Percentiles rank a stretch among this genome's conserved stretches.
Evolutionary conservation across 2,797 vertebrate genomes (phyloP).

Genomic region (Euphonia xanthogaster): DNA sequence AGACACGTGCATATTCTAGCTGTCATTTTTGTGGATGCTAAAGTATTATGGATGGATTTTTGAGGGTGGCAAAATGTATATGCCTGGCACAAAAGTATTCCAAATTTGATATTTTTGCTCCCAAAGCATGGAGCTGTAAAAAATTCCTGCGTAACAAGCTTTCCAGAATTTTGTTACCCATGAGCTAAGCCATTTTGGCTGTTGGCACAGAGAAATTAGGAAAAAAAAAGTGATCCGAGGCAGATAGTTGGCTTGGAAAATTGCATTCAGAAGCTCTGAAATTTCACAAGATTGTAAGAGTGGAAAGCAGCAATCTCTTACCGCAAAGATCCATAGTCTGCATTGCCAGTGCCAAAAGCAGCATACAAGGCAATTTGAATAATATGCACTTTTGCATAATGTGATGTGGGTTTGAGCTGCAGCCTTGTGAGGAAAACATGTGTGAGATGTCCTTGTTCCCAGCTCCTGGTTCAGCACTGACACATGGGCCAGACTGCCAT

Average conservation of each 20-base stretch:
- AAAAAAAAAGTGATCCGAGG: not conserved
- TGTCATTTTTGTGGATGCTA: not conserved
- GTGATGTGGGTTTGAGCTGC: not conserved
- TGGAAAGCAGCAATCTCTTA: not conserved
- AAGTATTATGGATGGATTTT: not conserved
- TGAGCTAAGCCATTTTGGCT: not conserved
- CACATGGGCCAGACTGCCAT: rapidly evolving
- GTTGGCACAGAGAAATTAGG: not conserved
- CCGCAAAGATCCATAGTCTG: not conserved
- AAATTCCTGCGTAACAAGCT: not conserved
- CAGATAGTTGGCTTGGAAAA: slow-evolving; percentile 25
- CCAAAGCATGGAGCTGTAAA: not conserved
- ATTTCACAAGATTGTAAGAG: not conserved
- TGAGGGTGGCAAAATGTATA: not conserved
- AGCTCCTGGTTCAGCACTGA: not conserved
- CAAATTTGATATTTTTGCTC: not conserved
- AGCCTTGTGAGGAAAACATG: not conserved
- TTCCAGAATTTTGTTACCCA: not conserved
- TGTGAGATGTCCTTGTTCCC: not conserved
- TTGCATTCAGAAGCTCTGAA: not conserved
- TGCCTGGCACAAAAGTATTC: not conserved
- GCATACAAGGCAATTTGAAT: not conserved
- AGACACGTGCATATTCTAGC: not conserved
- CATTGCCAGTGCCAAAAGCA: not conserved
- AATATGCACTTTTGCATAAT: not conserved